phyloP scores from a whole-genome alignment of 1,140 invertebrate genomes.

The Drosophila varians region DNA sequence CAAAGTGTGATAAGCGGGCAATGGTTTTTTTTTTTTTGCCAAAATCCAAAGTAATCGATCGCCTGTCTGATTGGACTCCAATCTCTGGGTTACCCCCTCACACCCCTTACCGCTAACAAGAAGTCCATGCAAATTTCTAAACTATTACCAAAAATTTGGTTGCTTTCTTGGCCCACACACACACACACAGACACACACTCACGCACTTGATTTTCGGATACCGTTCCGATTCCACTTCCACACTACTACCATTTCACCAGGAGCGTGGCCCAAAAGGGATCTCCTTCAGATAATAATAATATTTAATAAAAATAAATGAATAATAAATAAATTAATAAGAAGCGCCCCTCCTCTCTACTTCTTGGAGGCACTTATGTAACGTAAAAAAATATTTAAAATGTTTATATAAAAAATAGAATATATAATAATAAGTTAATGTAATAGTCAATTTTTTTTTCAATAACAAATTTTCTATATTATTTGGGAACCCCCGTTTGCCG shows the following conservation, averaged over 20 bases:
- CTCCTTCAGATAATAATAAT: too few species aligned
- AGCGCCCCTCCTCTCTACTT: too few species aligned
- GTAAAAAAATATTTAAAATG: too few species aligned
- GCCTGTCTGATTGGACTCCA: not conserved
- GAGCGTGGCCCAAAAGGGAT: not conserved
- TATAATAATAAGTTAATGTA: too few species aligned
- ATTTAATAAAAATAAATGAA: too few species aligned
- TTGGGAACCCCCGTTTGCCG: not conserved
- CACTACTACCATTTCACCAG: conserved; percentile 19
- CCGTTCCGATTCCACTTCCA: conserved; percentile 41
- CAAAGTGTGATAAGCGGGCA: conserved; percentile 11
- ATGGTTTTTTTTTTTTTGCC: not conserved
- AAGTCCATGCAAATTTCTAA: not conserved
- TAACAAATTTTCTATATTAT: too few species aligned
- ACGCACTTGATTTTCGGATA: conserved; percentile 32
- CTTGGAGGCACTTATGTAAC: too few species aligned
- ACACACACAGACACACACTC: not conserved
- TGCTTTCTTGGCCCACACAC: conserved; percentile 1
- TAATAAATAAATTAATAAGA: too few species aligned
- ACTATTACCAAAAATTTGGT: not conserved
- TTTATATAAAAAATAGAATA: too few species aligned
- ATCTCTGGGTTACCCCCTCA: not conserved
- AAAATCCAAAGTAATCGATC: conserved; percentile 24
- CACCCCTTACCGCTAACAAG: not conserved
- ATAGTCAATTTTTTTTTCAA: not conserved